These are phyloP conservation scores for Diplodus puntazzo DNA, from an alignment of 2,797 vertebrate species.

Conservation along the genomic window DNA sequence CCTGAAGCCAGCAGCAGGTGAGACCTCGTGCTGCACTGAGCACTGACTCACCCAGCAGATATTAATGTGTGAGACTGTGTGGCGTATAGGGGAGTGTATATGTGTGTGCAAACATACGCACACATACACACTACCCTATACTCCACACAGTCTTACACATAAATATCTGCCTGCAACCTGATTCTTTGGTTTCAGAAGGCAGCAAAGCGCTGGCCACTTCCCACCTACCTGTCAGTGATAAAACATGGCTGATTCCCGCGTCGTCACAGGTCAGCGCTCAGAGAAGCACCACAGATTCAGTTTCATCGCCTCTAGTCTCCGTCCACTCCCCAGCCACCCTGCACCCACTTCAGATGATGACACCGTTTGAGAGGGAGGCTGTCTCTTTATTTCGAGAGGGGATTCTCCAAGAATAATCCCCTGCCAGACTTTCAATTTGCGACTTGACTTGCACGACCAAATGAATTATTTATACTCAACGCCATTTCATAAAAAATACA, in stretches of 20 bases:
- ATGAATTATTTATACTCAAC: constrained; percentile 49
- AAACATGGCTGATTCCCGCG: constrained; percentile 45
- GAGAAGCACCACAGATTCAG: constrained; percentile 33
- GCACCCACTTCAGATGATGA: constrained; percentile 27
- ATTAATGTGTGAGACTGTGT: constrained; percentile 23
- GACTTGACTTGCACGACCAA: constrained; percentile 11
- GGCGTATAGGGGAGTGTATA: not conserved
- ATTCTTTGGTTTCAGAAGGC: constrained; percentile 47
- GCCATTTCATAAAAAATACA: constrained; percentile 22
- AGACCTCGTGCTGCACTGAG: not conserved
- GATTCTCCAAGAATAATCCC: constrained; percentile 28
- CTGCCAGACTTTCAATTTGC: constrained; percentile 24
- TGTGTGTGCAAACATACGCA: constrained; percentile 10
- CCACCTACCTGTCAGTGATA: constrained; percentile 43
- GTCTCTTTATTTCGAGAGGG: constrained; percentile 6
- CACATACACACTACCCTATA: not conserved
- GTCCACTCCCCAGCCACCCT: not conserved
- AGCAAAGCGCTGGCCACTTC: constrained; percentile 4
- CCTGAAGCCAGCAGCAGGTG: constrained; percentile 8
- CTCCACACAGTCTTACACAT: constrained; percentile 2
- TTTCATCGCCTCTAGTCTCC: constrained; percentile 36
- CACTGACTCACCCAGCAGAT: not conserved
- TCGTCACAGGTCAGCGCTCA: constrained; percentile 59
- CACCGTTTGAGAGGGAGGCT: not conserved
- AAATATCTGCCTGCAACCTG: constrained; percentile 49